A percentile compares a stretch with the other conserved stretches of the same genome.
phyloP scores from a whole-genome alignment of 1,140 invertebrate species.

The Delia radicum region DNA sequence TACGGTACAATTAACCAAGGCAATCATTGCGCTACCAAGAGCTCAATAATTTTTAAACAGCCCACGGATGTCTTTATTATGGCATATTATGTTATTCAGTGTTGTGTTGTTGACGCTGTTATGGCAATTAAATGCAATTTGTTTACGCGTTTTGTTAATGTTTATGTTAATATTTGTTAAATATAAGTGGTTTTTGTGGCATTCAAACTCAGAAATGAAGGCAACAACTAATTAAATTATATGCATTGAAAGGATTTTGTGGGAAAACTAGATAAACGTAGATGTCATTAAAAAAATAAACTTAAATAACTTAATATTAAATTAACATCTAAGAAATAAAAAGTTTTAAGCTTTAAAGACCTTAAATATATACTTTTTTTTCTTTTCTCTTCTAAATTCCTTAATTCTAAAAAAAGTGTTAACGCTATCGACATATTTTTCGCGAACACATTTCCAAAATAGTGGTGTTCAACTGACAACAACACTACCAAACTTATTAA shows the following conservation, averaged over 20 bases:
- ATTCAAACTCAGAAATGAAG: background rate
- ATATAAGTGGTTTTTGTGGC: background rate
- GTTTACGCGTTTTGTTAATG: background rate
- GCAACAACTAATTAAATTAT: background rate
- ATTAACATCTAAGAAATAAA: background rate
- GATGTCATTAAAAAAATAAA: background rate
- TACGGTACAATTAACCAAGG: no score
- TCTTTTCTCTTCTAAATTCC: background rate
- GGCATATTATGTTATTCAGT: no score
- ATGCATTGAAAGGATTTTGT: background rate
- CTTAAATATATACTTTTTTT: background rate
- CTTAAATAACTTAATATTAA: background rate
- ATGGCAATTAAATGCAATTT: constrained; percentile 4
- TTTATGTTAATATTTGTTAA: background rate
- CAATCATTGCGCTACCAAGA: no score
- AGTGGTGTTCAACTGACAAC: background rate
- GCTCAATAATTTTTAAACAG: no score
- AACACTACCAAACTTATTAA: background rate
- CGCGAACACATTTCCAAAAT: background rate
- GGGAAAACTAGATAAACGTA: no score
- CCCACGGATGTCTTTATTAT: background rate
- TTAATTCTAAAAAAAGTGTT: background rate
- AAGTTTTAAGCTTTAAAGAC: background rate
- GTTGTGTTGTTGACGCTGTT: background rate
- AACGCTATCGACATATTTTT: background rate